A percentile compares a stretch with the other conserved stretches of the same genome.
phyloP scores from a whole-genome alignment of 1,140 invertebrate genomes.

The Trachelipus rathkii region DNA sequence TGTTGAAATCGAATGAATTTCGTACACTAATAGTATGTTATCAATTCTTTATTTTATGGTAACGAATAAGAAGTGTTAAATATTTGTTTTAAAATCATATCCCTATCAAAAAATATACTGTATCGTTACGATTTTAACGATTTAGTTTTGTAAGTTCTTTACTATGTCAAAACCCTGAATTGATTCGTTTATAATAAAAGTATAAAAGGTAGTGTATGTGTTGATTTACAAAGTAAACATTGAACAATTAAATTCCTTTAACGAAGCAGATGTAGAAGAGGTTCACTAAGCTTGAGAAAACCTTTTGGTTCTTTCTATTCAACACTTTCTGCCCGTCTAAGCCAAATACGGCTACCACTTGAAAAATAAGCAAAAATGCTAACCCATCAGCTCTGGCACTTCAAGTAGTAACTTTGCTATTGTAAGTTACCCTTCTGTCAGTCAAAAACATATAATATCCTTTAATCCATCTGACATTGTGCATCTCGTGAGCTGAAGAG shows the following conservation, averaged over 20 bases:
- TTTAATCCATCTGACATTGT: slow-evolving; percentile 10
- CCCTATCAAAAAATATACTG: too few relatives aligned
- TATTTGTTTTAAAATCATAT: too few relatives aligned
- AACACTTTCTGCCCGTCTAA: not conserved
- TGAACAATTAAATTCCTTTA: not conserved
- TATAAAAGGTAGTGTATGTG: not conserved
- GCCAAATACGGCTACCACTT: not conserved
- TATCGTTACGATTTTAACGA: too few relatives aligned
- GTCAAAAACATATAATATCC: slow-evolving; percentile 13
- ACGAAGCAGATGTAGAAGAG: not conserved
- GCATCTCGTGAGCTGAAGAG: not conserved
- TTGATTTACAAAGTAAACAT: slow-evolving; percentile 5
- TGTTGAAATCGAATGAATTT: too few relatives aligned
- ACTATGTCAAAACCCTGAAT: too few relatives aligned
- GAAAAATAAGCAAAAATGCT: not conserved
- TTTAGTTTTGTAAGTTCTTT: too few relatives aligned
- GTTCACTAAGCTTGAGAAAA: not conserved
- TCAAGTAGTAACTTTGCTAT: slow-evolving; percentile 10
- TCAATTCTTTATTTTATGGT: too few relatives aligned
- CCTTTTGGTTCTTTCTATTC: not conserved
- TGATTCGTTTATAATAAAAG: not conserved
- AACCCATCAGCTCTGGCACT: slow-evolving; percentile 1
- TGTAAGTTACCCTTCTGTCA: slow-evolving; percentile 9
- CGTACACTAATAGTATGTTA: too few relatives aligned
- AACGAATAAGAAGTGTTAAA: too few relatives aligned